phyloP scores from a whole-genome alignment of 2,888 invertebrate genomes.

The Drosophila lacicola region DNA sequence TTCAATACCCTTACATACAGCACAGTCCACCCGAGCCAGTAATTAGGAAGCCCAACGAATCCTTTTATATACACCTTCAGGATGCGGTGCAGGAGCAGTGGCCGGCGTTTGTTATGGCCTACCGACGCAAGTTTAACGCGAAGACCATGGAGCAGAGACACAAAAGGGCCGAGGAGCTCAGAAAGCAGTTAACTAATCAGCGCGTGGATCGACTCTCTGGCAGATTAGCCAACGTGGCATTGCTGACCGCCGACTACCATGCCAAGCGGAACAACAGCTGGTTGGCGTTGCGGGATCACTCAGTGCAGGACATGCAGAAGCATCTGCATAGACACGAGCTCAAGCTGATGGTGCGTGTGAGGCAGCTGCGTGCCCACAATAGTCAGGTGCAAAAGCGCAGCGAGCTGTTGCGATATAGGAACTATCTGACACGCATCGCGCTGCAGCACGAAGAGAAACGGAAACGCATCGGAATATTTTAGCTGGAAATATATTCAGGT shows the following conservation, averaged over 20 bases:
- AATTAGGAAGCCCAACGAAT: background rate
- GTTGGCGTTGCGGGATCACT: background rate
- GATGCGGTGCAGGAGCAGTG: slow-evolving; percentile 14
- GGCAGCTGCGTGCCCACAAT: slow-evolving; percentile 27
- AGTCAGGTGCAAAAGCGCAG: slow-evolving; percentile 12
- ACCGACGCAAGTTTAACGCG: slow-evolving; percentile 2
- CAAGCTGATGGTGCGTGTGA: background rate
- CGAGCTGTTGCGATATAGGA: slow-evolving; percentile 18
- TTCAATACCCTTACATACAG: background rate
- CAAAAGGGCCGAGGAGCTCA: slow-evolving; percentile 9
- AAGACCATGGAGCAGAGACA: slow-evolving; percentile 3
- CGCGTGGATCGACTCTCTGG: slow-evolving; percentile 1
- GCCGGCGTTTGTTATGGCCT: slow-evolving; percentile 22
- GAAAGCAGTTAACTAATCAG: background rate
- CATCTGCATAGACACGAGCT: slow-evolving; percentile 18
- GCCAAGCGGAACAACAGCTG: background rate
- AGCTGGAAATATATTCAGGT: slow-evolving; percentile 7
- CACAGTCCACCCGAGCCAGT: background rate
- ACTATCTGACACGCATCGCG: slow-evolving; percentile 31
- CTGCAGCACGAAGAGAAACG: slow-evolving; percentile 21
- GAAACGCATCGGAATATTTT: slow-evolving; percentile 40
- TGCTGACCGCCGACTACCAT: background rate
- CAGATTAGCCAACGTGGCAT: background rate
- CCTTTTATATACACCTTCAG: slow-evolving; percentile 30
- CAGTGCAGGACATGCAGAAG: slow-evolving; percentile 23